Percentiles rank a stretch among this genome's conserved stretches.
Conservation (phyloP, 2,113 vertebrate species). For the Lepus americanus region DNA sequence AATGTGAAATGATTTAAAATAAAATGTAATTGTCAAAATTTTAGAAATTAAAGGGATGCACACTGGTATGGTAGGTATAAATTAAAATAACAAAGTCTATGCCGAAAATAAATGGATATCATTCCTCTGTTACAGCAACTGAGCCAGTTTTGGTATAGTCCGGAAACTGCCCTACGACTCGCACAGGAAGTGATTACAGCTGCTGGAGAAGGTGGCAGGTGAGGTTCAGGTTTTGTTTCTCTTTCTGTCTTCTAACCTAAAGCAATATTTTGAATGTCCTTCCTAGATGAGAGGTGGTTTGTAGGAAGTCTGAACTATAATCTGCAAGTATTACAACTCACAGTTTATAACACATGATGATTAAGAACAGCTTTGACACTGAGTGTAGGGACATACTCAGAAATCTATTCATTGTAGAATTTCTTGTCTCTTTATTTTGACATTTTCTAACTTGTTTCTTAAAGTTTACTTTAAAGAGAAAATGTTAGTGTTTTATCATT, state of each 20-base stretch:
- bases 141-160: conserved; percentile 99
- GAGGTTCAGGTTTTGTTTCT: conserved; percentile 42
- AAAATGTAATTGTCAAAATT: not conserved
- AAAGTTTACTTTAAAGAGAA: conserved; percentile 18
- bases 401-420: not conserved
- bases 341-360: not conserved
- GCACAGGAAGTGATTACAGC: conserved; percentile 91
- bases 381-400: not conserved
- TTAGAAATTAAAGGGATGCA: not conserved
- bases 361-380: not conserved
- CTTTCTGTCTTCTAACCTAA: not conserved
- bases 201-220: conserved; percentile 94
- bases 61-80: not conserved
- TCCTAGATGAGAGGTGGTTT: not conserved
- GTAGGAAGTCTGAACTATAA: not conserved
- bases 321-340: not conserved
- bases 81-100: not conserved
- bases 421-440: not conserved
- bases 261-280: not conserved
- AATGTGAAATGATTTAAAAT: not conserved
- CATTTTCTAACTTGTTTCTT: conserved; percentile 35
- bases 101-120: not conserved
- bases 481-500: not conserved
- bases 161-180: conserved; percentile 91
- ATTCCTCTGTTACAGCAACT: conserved; percentile 87